Evolutionary conservation across 2,113 vertebrate genomes (phyloP), one percentile per base, ranked within the genome.

Genomic region (Pseudois nayaur): DNA sequence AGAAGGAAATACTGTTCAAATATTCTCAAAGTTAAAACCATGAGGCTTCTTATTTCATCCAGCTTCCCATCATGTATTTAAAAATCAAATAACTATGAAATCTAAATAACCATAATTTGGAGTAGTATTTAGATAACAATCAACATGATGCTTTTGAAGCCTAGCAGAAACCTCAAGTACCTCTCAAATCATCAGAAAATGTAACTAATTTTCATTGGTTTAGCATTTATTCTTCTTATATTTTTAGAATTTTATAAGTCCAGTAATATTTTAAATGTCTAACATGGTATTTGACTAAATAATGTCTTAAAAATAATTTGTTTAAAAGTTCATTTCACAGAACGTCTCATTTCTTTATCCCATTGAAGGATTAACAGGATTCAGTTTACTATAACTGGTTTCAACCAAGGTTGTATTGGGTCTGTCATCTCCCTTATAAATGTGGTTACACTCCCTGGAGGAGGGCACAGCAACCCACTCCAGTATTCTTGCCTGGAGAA

Each of bases 291-390:
- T n/a, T 79, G 54, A 60, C 40, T 86, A 86, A 94, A 82, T 78
- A 48, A 50, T 55, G 1, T 67, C 71, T 54, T 94, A 60, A 40
- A 96, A 89, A 92, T 76, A 50, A 83, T 90, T 78, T 90, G 64
- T 78, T 81, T 64, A 93, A 97, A 94, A 92, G 36, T 96, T 96
- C 52, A 97, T n/a, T 67, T 91, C n/a, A 89, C 14, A 79, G 16
- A 78, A 16, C 23, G 86, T 45, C 59, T 25, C 55, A 71, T 84
- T 78, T 87, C 81, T 84, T 52, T 83, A 36, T 71, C 27, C 5
- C 29, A 60, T 8, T 40, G 67, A 94, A 27, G 3, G 40, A 87
- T 62, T 86, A 87, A 55, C 21, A 74, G 31, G 43, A 83, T 50
- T 95, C 82, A 87, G n/a, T 89, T 59, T 60, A 87, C 15, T 54